Percentiles rank a stretch among this genome's conserved stretches.
Conservation (phyloP, 2,888 invertebrate species). For the Anthophora plumipes region DNA sequence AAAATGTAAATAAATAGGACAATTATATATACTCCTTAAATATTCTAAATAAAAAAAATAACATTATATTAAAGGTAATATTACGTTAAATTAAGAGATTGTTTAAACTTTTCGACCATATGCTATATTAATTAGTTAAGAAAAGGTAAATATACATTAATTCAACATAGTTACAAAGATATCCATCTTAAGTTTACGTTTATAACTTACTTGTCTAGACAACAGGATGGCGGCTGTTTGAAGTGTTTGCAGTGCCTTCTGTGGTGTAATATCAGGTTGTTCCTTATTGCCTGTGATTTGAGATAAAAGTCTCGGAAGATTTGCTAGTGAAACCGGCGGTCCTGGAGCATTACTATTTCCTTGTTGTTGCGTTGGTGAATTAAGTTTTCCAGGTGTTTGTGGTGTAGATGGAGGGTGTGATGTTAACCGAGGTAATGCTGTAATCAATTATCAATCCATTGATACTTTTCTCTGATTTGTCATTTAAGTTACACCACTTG, state of each 20-base stretch:
- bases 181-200: not conserved
- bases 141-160: not conserved
- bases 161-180: not conserved
- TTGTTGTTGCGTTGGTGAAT: conserved; percentile 80
- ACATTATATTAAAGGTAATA: not conserved
- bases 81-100: not conserved
- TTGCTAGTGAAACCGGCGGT: conserved; percentile 85
- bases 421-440: conserved; percentile 88
- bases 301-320: conserved; percentile 85
- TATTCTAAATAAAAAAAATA: not conserved
- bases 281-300: conserved; percentile 85
- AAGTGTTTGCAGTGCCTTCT: conserved; percentile 86
- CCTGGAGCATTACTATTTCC: conserved; percentile 83
- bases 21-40: not conserved
- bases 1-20: not conserved
- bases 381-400: conserved; percentile 81
- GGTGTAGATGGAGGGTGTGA: conserved; percentile 85
- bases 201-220: conserved; percentile 81
- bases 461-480: not conserved
- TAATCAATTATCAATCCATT: conserved; percentile 29
- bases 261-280: conserved; percentile 86
- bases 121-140: not conserved
- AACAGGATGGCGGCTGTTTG: conserved; percentile 84
- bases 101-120: not conserved
- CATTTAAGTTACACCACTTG: not conserved